Conservation (phyloP, 2,113 vertebrate species). For the Anser cygnoides region DNA sequence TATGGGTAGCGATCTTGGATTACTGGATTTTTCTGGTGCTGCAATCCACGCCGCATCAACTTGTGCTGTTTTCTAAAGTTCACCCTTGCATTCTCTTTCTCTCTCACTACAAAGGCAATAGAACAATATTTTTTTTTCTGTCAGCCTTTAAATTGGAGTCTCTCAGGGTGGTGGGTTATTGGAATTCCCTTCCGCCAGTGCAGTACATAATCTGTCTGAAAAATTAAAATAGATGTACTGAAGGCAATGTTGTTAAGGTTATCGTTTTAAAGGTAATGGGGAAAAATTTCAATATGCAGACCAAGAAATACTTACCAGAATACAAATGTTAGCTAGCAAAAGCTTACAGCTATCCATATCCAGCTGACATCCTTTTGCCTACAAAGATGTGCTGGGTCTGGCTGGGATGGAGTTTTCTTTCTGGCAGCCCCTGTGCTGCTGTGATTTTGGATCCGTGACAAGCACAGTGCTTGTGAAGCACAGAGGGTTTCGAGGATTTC, state of each 20-base stretch:
- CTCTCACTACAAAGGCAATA: background rate
- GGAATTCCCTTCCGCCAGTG: background rate
- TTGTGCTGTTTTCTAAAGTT: background rate
- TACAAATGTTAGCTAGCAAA: background rate
- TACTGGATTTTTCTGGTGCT: constrained; percentile 7
- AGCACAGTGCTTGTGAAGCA: fast-evolving
- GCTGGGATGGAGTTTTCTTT: background rate
- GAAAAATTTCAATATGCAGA: background rate
- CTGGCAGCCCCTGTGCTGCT: fast-evolving
- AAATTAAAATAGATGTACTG: background rate
- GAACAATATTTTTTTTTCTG: background rate
- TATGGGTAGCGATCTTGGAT: background rate
- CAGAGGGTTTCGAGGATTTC: too few species aligned
- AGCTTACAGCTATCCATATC: background rate
- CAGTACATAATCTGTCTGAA: background rate
- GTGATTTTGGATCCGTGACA: background rate
- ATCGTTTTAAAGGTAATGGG: background rate
- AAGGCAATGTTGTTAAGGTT: background rate
- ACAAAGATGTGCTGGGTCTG: fast-evolving
- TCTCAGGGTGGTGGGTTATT: background rate
- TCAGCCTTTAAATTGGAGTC: background rate
- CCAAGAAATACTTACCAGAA: background rate
- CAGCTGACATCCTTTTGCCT: background rate
- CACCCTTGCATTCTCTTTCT: background rate
- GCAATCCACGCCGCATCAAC: constrained; percentile 13